Evolutionary conservation across 2,113 vertebrate genomes (phyloP).

Genomic region (Phylloscopus whistleri): DNA sequence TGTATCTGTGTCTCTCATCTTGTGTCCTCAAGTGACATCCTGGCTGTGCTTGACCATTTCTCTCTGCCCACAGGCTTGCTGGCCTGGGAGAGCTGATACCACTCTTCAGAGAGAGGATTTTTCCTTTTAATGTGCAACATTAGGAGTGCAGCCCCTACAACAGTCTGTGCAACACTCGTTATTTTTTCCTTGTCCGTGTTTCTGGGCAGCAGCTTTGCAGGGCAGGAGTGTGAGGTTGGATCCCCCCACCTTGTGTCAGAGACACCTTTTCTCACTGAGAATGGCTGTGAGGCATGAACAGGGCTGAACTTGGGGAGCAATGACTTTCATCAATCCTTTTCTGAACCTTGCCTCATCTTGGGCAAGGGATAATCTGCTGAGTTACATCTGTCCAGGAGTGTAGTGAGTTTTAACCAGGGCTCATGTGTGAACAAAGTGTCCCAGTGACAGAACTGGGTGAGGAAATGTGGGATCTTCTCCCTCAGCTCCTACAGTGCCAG

Average conservation of each 20-base stretch:
- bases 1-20: background rate
- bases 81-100: background rate
- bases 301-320: background rate
- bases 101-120: background rate
- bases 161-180: background rate
- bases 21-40: conserved; percentile 19
- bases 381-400: background rate
- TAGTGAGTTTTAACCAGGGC: background rate
- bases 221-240: accelerated
- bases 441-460: background rate
- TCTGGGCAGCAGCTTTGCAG: background rate
- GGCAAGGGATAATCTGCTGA: background rate
- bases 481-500: background rate
- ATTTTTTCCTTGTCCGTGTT: background rate
- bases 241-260: background rate
- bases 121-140: accelerated
- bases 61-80: background rate
- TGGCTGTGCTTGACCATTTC: background rate
- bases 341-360: background rate
- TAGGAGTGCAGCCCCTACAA: background rate
- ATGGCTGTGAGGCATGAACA: background rate
- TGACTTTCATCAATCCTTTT: background rate
- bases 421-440: background rate
- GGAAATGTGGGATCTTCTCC: background rate
- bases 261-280: background rate